phyloP scores from a whole-genome alignment of 1,140 invertebrate genomes.

The Solen grandis region DNA sequence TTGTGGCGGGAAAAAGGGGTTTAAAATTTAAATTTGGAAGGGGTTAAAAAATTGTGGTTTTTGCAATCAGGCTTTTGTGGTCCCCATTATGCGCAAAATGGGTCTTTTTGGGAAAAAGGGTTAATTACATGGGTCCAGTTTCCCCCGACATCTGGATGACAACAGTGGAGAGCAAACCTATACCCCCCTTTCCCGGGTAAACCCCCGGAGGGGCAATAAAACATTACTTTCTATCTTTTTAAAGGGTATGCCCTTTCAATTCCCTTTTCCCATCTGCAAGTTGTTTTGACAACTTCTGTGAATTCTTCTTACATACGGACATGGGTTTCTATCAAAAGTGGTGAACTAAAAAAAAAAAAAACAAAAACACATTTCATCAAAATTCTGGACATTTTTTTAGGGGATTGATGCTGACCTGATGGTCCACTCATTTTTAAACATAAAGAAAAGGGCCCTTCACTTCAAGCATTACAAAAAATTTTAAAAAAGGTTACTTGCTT shows the following conservation, averaged over 20 bases:
- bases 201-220: neutral
- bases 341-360: conserved; percentile 86
- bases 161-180: neutral
- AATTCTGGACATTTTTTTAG: neutral
- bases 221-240: no score
- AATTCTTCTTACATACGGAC: conserved; percentile 90
- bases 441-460: neutral
- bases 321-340: conserved; percentile 91
- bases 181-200: neutral
- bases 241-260: no score
- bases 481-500: neutral
- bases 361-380: conserved; percentile 10
- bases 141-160: neutral
- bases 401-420: neutral
- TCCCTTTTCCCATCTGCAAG: conserved; percentile 94
- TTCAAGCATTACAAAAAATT: neutral
- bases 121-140: neutral
- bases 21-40: no score
- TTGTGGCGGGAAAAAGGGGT: no score
- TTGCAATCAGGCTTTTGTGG: no score
- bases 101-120: neutral
- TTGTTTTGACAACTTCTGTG: conserved; percentile 86
- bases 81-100: neutral
- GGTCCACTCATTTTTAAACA: neutral
- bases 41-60: no score